Base-by-base conservation (phyloP, 35 echinoderm and acorn worm species). In the Ophioderma brevispina region DNA sequence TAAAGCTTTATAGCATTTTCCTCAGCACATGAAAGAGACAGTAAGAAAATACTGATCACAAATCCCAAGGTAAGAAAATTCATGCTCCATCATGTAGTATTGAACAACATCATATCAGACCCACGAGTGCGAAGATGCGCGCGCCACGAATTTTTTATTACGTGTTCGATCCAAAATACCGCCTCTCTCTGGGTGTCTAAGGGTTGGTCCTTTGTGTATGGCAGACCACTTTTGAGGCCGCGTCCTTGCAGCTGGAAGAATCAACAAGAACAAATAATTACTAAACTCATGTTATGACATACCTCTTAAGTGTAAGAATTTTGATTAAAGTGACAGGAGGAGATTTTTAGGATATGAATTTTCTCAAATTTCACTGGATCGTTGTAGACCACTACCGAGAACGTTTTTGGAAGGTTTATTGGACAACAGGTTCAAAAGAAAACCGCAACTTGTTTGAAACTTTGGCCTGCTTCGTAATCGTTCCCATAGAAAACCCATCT, bases 101-200 rank as follows among this genome's bases (percentile, higher is more conserved):
- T 70, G 59, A 3, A 70, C 59, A 25, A 90, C 36, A 30, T 80
- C 80, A 94, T 84, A 23, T 94, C 84, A 14, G 78, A 40, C 10
- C 80, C 56, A 55, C 43, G 76, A 18, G 87, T 70, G 15, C 92
- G 35, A 0, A 94, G 81, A 78, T 94, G 88, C 28, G 70, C 81
- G 17, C 88, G 87, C 30, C 92, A 87, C 35, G 83, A 87, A n/a
- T n/a, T n/a, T 41, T 94, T 94, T 31, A 94, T 40, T 37, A 94
- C 92, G 40, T 94, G 92, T 41, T 94, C 92, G 46, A 94, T 94
- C 92, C 92, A 94, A 32, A 70, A 94, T 1, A 90, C 87, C 13
- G 92, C 92, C 36, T 87, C 76, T 37, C 89, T 87, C 25, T 75
- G 13, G 8, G 92, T 79, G n/a, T 25, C 79, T 39, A 80, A 40